Evolutionary conservation across 2,888 invertebrate species (phyloP), one percentile per base, ranked within the genome.

Genomic region (Autographa pulchrina): DNA sequence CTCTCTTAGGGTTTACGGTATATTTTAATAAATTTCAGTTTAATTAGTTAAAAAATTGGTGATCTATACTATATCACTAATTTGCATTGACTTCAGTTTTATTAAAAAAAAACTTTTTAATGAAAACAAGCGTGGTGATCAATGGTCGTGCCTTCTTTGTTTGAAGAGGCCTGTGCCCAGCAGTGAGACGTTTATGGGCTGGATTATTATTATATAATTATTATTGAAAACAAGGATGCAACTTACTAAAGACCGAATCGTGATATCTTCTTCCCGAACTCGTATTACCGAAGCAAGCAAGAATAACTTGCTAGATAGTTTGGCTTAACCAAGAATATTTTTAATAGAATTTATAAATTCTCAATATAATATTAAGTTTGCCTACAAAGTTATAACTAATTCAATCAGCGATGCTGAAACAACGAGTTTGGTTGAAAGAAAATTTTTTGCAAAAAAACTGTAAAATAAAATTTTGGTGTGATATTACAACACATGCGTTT

Each of bases 331-430:
- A 56, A 56, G 48, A 56, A 56, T 13, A 20, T 20, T 56, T 56
- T 56, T 56, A 56, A 56, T 56, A 56, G 54, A 56, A 56, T 56
- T 56, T 56, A 56, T 56, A 56, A 56, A 25, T 25, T 25, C 54
- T 25, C 54, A 20, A 56, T 13, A 56, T 25, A 13, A 11, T 13
- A 56, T 56, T 20, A 25, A 56, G 13, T 56, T 56, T 56, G 8
- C 54, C 54, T 0, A 56, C 54, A 56, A 56, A 56, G 4, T 56
- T 56, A 56, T 56, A 56, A 56, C 25, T 20, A 25, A 56, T 56
- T 56, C 54, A 56, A 56, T 56, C 54, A 56, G 8, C 20, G 11
- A 20, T 56, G 13, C 25, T 25, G 54, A 14, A 25, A 25, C 20
- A 56, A 25, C 20, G 20, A 20, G 9, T 56, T 56, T 56, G 54